Base-by-base conservation (phyloP, 1,140 invertebrate genomes). In the Cydia strobilella region DNA sequence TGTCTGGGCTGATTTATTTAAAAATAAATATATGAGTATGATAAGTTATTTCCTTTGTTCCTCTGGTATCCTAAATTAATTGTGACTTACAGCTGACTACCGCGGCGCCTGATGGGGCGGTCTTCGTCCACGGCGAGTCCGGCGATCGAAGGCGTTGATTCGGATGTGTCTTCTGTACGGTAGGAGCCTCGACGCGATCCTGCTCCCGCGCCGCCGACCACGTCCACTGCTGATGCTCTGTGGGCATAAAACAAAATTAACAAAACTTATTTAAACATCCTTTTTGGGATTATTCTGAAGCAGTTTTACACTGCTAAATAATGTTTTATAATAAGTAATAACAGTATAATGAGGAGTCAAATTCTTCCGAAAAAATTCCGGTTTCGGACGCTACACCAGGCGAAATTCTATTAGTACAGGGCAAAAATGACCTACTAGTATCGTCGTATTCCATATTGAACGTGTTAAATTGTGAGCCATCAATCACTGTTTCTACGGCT, bases 151-250 rank as follows among this genome's bases (percentile, higher is more conserved):
- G 93, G 85, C 82, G 86, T 79, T 78, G 85, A 83, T 4, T 94
- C 91, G 73, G 88, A 85, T 73, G 86, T 71, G 73, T 90, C 85
- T 71, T 95, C 94, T 23, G 93, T 92, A 31, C 96, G 94, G 86
- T 97, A 97, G 13, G 96, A 97, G 31, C 96, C 93, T 71, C 96
- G 94, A 45, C 96, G 92, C 9, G 93, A 94, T 74, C 93, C 84
- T 5, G 83, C 79, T 27, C 88, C 88, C 1, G 92, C 85, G 0
- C 90, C 82, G 0, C 93, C 95, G 80, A 96, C 96, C 12, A 97
- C 96, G 81, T 97, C 96, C 78, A 97, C 97, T 25, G 96, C 96
- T 15, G 96, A 97, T 54, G 96, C 96, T 82, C 96, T 95, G 80
- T 13, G 54, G 54, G 18, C 9, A 59, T 23, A 59, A 23, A 59